Conservation (phyloP, 1,140 invertebrate genomes). For the Spodoptera frugiperda region DNA sequence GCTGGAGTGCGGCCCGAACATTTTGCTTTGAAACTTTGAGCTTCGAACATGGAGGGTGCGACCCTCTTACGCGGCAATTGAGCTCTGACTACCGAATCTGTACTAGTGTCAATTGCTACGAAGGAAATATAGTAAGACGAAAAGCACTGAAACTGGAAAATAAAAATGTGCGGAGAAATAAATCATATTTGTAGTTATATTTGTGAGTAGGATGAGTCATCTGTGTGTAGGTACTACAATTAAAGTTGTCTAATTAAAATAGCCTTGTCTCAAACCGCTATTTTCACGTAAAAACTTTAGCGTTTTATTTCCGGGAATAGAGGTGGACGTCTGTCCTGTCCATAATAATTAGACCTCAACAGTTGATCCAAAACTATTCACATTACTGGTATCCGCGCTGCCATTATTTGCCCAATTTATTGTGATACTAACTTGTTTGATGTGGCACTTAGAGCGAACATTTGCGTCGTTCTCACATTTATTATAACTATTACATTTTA, state of each 20-base stretch:
- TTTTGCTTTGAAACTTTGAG: neutral
- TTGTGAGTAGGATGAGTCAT: too few relatives aligned
- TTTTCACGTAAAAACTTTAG: too few relatives aligned
- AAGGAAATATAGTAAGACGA: neutral
- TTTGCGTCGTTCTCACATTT: neutral
- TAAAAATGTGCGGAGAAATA: too few relatives aligned
- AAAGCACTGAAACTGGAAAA: too few relatives aligned
- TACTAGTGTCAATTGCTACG: neutral
- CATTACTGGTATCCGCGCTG: neutral
- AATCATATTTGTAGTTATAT: too few relatives aligned
- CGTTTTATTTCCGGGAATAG: neutral
- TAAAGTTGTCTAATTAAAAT: too few relatives aligned
- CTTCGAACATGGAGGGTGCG: neutral
- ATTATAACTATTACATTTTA: neutral
- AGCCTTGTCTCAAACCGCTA: too few relatives aligned
- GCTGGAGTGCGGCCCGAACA: neutral
- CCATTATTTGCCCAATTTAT: slow-evolving; percentile 5
- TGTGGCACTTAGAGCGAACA: slow-evolving; percentile 10
- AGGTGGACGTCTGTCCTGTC: too few relatives aligned
- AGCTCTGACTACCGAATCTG: neutral
- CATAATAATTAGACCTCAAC: too few relatives aligned
- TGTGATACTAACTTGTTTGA: slow-evolving; percentile 6
- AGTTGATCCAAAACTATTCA: slow-evolving; percentile 1
- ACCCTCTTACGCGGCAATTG: slow-evolving; percentile 1
- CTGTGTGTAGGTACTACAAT: too few relatives aligned